Base-by-base conservation (phyloP, 2,888 invertebrate species). In the Nomada goodeniana region DNA sequence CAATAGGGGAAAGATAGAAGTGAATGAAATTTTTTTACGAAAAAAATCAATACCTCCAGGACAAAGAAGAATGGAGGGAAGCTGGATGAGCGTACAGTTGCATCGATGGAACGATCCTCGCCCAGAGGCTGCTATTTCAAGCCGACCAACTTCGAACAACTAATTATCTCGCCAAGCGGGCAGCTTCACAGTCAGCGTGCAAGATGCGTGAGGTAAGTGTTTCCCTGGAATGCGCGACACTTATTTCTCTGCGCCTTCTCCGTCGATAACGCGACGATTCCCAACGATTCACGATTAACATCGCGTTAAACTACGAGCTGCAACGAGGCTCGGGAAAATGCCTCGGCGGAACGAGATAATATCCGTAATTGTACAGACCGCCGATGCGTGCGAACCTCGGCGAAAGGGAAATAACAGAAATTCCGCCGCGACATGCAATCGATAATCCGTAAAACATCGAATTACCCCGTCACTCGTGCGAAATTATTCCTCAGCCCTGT, bases 231-330 rank as follows among this genome's bases (percentile, higher is more conserved):
- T 23, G 55, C 47, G 50, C 50, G 18, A 67, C 70, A 75, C 59
- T 71, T 57, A 36, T 4, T 7, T 2, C 5, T 60, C 52, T 1
- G 10, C 20, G 44, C 47, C 44, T 61, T 61, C 61, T 57, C 81
- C 61, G 65, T 81, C 36, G 47, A n/a, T 67, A 65, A 60, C 44
- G 26, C 55, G 18, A 57, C 29, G 44, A n/a, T 44, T 70, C 29
- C 52, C 26, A 44, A 67, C 64, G 69, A 65, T 72, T 44, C 71
- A 71, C 65, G 79, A 79, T 71, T 72, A 72, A 67, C 72, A 26
- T 42, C 60, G 36, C 11, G 20, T 71, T 55, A 47, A 42, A 53
- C 20, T 13, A 4, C 18, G 55, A 63, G 13, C 42, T 26, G 63
- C 61, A 50, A 26, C 50, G n/a, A 68, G 65, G 42, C 26, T 29